phyloP scores from a whole-genome alignment of 64 coral and sea anemone genomes.

The Orbicella faveolata region DNA sequence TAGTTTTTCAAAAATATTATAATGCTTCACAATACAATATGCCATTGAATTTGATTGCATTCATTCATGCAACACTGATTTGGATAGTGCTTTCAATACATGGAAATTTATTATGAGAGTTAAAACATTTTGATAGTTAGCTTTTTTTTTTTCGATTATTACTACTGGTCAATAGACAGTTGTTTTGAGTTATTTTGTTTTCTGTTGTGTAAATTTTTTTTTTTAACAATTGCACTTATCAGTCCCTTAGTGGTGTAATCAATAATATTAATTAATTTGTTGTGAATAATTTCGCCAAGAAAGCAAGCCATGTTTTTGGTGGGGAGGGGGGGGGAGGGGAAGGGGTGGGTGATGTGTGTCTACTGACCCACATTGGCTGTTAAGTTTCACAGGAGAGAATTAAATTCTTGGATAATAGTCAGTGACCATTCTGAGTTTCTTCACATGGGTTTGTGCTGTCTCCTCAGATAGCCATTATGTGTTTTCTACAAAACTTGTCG shows the following conservation, averaged over 20 bases:
- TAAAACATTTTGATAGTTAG: background rate
- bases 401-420: too few relatives aligned
- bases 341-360: too few relatives aligned
- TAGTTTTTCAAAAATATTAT: background rate
- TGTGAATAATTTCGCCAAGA: too few relatives aligned
- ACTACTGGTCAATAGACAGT: background rate
- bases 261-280: too few relatives aligned
- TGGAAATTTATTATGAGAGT: background rate
- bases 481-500: too few relatives aligned
- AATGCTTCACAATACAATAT: background rate
- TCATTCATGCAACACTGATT: background rate
- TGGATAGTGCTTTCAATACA: background rate
- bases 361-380: too few relatives aligned
- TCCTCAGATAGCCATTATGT: too few relatives aligned
- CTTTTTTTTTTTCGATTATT: background rate
- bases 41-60: background rate
- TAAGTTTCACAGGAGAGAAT: too few relatives aligned
- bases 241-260: too few relatives aligned
- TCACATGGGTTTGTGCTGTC: too few relatives aligned
- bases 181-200: background rate
- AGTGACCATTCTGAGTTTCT: too few relatives aligned
- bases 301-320: background rate
- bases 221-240: background rate
- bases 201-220: background rate
- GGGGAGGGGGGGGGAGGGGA: too few relatives aligned